phyloP scores from a whole-genome alignment of 2,797 vertebrate species.

The Clarias pachynema region DNA sequence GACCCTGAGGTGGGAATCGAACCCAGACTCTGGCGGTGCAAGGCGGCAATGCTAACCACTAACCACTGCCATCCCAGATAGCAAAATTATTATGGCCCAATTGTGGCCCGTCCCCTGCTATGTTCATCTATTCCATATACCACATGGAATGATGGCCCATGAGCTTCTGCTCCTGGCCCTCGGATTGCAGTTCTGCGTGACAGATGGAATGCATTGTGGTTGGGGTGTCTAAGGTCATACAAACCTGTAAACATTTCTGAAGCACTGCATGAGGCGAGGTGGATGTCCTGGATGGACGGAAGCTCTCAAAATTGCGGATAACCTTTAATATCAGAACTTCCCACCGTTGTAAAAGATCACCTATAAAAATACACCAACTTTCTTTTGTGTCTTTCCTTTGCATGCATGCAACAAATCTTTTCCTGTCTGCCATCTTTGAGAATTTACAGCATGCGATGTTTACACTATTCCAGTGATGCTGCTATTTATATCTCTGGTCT shows the following conservation, averaged over 20 bases:
- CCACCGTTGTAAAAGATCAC: background rate
- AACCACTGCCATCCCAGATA: too few species aligned
- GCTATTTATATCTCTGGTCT: conserved; percentile 21
- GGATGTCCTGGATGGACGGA: background rate
- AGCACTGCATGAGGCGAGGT: background rate
- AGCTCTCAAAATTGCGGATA: background rate
- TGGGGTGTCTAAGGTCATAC: background rate
- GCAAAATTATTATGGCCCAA: too few species aligned
- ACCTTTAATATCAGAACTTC: background rate
- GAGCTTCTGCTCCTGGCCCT: background rate
- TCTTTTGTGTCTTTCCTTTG: background rate
- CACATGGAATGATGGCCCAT: too few species aligned
- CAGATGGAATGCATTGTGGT: background rate
- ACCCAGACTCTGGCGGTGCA: too few species aligned
- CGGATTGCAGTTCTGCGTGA: background rate
- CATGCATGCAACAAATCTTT: background rate
- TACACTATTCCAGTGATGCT: background rate
- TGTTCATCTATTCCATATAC: too few species aligned
- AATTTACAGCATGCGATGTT: conserved; percentile 14
- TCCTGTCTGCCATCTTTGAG: conserved; percentile 9
- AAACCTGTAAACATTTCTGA: background rate
- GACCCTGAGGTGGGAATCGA: too few species aligned
- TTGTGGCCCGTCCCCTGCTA: too few species aligned
- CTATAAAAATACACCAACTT: background rate
- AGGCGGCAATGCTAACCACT: background rate